A percentile compares a stretch with the other conserved stretches of the same genome.
These are phyloP conservation scores for Machimus rusticus DNA, from an alignment of 2,888 invertebrate genomes.

Conservation along the genomic window DNA sequence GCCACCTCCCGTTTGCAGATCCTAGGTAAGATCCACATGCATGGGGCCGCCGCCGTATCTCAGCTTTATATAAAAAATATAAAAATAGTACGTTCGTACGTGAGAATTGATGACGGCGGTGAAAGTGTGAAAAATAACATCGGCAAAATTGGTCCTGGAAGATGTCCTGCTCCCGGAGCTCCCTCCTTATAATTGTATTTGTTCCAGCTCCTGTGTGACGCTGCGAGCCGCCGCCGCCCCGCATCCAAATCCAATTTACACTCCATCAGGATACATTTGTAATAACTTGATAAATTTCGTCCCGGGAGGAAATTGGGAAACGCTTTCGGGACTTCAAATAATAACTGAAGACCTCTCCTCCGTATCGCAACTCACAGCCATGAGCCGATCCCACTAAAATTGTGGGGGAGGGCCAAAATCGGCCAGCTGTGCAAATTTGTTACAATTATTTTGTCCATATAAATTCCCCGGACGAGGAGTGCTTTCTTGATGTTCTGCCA, in stretches of 20 bases:
- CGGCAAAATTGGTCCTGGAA: background rate
- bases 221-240: background rate
- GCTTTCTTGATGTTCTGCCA: background rate
- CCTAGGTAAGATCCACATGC: background rate
- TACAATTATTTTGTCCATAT: slow-evolving; percentile 18
- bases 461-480: background rate
- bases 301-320: background rate
- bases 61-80: background rate
- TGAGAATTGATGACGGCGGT: slow-evolving; percentile 16
- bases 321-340: slow-evolving; percentile 12
- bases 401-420: background rate
- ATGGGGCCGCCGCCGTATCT: background rate
- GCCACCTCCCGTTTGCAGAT: background rate
- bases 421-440: slow-evolving; percentile 25
- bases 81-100: background rate
- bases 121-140: background rate
- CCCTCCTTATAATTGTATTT: slow-evolving; percentile 22
- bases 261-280: slow-evolving; percentile 23
- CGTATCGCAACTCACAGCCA: background rate
- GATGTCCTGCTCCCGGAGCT: background rate
- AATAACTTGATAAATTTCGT: slow-evolving; percentile 36
- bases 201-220: background rate
- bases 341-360: background rate
- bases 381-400: background rate
- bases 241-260: background rate